phyloP scores from a whole-genome alignment of 2,797 vertebrate genomes.

The Anisognathus igniventris region DNA sequence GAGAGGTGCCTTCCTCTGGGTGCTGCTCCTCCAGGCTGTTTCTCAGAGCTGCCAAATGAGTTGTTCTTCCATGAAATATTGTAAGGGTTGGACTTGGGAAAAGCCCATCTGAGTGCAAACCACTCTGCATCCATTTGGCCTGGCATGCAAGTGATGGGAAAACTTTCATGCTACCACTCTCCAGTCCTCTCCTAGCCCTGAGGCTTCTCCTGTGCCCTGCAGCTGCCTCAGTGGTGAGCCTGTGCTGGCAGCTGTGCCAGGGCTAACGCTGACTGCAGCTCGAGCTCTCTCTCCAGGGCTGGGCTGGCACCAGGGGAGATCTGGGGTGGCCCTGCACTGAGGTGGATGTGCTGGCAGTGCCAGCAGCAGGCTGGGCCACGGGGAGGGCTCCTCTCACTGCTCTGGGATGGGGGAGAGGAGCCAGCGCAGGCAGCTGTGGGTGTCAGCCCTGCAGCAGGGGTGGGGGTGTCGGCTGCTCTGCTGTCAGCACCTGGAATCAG shows the following conservation, averaged over 20 bases:
- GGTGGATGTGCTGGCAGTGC: neutral
- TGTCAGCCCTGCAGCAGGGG: neutral
- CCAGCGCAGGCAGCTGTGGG: fast-evolving
- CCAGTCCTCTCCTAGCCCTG: neutral
- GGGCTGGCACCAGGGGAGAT: neutral
- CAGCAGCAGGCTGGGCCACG: neutral
- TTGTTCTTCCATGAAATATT: constrained; percentile 7
- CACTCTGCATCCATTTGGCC: neutral
- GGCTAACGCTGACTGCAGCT: neutral
- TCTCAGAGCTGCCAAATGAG: neutral
- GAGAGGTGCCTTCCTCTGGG: neutral
- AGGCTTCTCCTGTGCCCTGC: neutral
- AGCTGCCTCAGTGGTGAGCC: neutral
- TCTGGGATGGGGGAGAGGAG: neutral
- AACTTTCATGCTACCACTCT: neutral
- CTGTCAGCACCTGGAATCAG: neutral
- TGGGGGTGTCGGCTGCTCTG: neutral
- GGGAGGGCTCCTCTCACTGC: fast-evolving
- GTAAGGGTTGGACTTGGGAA: neutral
- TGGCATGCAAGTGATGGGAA: neutral
- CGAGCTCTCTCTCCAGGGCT: neutral
- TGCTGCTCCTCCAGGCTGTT: neutral
- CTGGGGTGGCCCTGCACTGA: neutral
- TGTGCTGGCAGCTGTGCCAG: neutral
- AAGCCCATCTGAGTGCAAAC: neutral